phyloP scores from a whole-genome alignment of 2,888 invertebrate species.

The Linnaemya vulpina region DNA sequence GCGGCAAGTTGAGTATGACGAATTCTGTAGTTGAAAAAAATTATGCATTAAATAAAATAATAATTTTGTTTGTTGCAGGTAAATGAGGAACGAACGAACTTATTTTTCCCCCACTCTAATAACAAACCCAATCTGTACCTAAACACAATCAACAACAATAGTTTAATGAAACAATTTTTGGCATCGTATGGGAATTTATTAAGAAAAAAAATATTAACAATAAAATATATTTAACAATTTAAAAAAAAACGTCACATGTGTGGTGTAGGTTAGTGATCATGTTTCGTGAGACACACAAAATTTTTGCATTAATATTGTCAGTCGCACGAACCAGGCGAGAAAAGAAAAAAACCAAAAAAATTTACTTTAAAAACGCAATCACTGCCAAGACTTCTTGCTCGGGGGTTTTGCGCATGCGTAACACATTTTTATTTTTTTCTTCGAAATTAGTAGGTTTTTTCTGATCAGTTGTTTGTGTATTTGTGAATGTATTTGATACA shows the following conservation, averaged over 20 bases:
- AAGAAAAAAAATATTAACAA: constrained; percentile 32
- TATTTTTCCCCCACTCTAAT: constrained; percentile 17
- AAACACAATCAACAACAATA: constrained; percentile 11
- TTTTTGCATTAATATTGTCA: neutral
- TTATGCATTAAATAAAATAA: too few relatives aligned
- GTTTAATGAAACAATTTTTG: constrained; percentile 40
- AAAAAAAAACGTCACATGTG: constrained; percentile 26
- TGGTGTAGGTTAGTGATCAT: constrained; percentile 66
- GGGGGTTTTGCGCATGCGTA: constrained; percentile 55
- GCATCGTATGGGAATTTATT: constrained; percentile 45
- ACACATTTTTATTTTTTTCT: constrained; percentile 43
- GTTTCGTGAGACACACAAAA: constrained; percentile 14
- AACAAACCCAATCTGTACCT: neutral
- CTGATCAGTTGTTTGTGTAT: neutral
- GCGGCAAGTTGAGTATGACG: too few relatives aligned
- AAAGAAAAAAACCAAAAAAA: too few relatives aligned
- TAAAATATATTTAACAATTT: constrained; percentile 4
- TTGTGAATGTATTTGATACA: neutral
- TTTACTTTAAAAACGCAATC: constrained; percentile 21
- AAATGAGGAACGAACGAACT: neutral
- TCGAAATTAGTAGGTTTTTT: constrained; percentile 7
- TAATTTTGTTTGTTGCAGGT: too few relatives aligned
- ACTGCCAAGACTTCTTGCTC: constrained; percentile 1
- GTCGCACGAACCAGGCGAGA: constrained; percentile 4
- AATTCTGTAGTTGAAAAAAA: too few relatives aligned